Percentiles rank a stretch among this genome's conserved stretches.
phyloP scores from a whole-genome alignment of 2,797 vertebrate genomes.

The Adelosebastes latens region DNA sequence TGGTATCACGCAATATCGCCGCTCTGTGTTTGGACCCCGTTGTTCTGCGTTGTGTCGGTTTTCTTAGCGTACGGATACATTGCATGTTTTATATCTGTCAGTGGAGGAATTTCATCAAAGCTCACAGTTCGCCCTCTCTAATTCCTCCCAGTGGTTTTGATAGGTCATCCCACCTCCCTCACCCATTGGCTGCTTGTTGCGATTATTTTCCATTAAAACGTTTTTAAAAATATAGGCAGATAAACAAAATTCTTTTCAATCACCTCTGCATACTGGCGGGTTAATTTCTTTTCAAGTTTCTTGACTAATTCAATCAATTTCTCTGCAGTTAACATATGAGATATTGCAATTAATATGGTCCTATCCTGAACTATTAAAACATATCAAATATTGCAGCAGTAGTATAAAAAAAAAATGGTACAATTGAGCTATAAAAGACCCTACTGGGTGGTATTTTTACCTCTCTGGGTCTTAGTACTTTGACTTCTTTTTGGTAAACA shows the following conservation, averaged over 20 bases:
- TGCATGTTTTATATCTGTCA: neutral
- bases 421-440: neutral
- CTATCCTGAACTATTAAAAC: neutral
- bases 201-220: neutral
- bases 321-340: neutral
- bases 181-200: neutral
- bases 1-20: neutral
- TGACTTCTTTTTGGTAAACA: neutral
- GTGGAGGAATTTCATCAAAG: neutral
- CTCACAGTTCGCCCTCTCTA: neutral
- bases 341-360: neutral
- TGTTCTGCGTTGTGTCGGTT: neutral
- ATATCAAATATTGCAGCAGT: neutral
- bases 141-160: slow-evolving; percentile 18
- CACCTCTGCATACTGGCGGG: neutral
- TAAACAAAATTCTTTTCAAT: neutral
- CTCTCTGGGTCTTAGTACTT: neutral
- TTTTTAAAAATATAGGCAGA: neutral
- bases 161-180: slow-evolving; percentile 19
- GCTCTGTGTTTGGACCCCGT: neutral
- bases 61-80: neutral
- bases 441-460: neutral
- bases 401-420: neutral
- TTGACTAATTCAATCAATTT: neutral
- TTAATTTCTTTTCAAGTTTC: neutral